phyloP scores from a whole-genome alignment of 2,888 invertebrate genomes.

The Scaptomyza reducta region DNA sequence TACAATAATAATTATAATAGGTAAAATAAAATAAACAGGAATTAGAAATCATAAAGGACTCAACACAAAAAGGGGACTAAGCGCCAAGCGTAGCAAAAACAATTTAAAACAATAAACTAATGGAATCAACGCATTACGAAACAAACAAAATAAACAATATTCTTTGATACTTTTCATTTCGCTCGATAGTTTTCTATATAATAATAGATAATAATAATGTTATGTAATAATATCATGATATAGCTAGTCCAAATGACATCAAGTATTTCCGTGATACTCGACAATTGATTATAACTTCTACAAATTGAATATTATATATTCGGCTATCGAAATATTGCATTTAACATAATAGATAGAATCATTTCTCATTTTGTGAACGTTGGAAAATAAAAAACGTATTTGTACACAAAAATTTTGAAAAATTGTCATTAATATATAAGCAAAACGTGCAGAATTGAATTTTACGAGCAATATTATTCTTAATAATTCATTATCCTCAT shows the following conservation, averaged over 20 bases:
- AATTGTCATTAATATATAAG: background rate
- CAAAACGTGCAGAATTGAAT: background rate
- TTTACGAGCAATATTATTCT: background rate
- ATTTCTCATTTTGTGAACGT: background rate
- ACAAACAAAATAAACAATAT: conserved; percentile 2
- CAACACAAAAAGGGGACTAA: conserved; percentile 4
- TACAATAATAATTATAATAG: conserved; percentile 22
- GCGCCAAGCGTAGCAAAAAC: conserved; percentile 30
- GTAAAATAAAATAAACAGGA: conserved; percentile 3
- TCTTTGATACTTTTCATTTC: conserved; percentile 3
- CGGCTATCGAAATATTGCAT: too few species aligned
- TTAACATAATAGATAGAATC: too few species aligned
- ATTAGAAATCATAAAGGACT: conserved; percentile 4
- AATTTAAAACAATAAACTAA: conserved; percentile 8
- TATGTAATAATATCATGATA: conserved; percentile 8
- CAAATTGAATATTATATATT: too few species aligned
- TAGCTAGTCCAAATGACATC: conserved; percentile 11
- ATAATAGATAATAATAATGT: conserved; percentile 6
- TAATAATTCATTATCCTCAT: background rate
- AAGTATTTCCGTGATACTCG: too few species aligned
- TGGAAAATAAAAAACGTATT: too few species aligned
- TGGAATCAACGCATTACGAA: conserved; percentile 14
- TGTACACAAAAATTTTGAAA: background rate
- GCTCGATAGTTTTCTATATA: conserved; percentile 5
- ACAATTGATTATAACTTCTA: too few species aligned